Evolutionary conservation across 2,888 invertebrate species (phyloP).

Genomic region (Lasioglossum leucozonium): DNA sequence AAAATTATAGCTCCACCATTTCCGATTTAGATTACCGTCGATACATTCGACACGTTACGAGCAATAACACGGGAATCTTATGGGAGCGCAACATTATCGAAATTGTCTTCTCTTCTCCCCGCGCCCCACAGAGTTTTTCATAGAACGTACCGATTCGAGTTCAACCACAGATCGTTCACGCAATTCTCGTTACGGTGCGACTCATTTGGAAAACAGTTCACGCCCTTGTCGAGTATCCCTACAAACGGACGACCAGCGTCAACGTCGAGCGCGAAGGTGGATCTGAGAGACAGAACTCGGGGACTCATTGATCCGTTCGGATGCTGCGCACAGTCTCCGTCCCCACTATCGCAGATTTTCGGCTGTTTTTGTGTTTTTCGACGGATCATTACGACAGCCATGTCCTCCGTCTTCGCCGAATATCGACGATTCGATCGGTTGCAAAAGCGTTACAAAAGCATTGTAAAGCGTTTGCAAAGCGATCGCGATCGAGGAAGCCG

Average conservation of each 20-base stretch:
- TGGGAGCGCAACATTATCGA: background rate
- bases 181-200: background rate
- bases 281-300: conserved; percentile 60
- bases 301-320: conserved; percentile 79
- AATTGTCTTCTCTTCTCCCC: background rate
- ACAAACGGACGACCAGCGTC: conserved; percentile 51
- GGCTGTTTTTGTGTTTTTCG: conserved; percentile 42
- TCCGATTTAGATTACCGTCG: background rate
- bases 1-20: background rate
- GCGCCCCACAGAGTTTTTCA: background rate
- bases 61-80: background rate
- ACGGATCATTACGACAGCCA: conserved; percentile 4
- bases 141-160: conserved; percentile 39
- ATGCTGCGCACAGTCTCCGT: conserved; percentile 76
- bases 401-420: background rate
- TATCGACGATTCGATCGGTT: background rate
- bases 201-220: conserved; percentile 39
- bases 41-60: background rate
- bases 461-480: background rate
- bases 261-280: conserved; percentile 56
- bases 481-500: conserved; percentile 23
- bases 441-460: background rate
- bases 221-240: conserved; percentile 43
- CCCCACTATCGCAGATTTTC: conserved; percentile 60
- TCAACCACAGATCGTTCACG: conserved; percentile 31